Evolutionary conservation across 2,113 vertebrate species (phyloP).

Genomic region (Gymnorhina tibicen): DNA sequence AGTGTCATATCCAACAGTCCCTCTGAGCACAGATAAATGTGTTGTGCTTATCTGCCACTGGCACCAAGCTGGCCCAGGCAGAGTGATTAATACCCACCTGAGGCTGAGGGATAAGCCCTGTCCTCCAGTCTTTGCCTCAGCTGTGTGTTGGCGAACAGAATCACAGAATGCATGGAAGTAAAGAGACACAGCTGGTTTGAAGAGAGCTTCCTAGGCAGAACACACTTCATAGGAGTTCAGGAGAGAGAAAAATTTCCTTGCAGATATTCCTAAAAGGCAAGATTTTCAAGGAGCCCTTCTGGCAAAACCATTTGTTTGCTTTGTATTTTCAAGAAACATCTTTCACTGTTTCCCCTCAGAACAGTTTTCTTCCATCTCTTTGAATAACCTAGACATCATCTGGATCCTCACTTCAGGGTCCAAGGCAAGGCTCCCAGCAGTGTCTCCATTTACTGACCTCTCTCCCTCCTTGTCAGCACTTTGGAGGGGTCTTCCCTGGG

Average conservation of each 20-base stretch:
- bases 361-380: not conserved
- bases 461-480: constrained; percentile 11
- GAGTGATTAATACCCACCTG: constrained; percentile 1
- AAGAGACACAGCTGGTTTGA: not conserved
- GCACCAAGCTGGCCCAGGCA: constrained; percentile 8
- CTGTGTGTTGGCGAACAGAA: not conserved
- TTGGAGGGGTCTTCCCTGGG: constrained; percentile 31
- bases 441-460: constrained; percentile 34
- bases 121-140: not conserved
- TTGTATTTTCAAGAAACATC: not conserved
- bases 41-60: not conserved
- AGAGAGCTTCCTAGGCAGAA: not conserved
- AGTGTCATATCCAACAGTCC: not conserved
- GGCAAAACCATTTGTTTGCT: not conserved
- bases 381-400: not conserved
- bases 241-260: not conserved
- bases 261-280: not conserved
- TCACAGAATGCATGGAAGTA: not conserved
- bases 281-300: not conserved
- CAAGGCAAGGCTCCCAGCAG: not conserved
- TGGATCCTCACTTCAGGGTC: not conserved
- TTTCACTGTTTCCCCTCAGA: not conserved
- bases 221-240: not conserved
- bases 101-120: not conserved
- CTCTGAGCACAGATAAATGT: not conserved